Evolutionary conservation across 2,888 invertebrate genomes (phyloP).

Genomic region (Dioctria linearis): DNA sequence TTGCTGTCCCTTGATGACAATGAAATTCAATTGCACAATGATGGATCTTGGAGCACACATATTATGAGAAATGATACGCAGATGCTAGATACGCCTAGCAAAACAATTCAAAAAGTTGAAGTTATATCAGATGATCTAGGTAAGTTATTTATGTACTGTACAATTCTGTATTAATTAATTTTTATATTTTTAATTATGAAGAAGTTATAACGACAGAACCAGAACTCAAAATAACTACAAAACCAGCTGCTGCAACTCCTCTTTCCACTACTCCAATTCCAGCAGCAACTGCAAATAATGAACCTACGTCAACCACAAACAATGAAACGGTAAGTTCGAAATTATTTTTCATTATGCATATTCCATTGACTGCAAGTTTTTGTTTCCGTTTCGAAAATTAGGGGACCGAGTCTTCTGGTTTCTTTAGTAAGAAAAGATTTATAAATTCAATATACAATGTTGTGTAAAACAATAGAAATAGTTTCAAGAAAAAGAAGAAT

Average conservation of each 20-base stretch:
- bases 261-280: slow-evolving; percentile 20
- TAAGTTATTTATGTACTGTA: slow-evolving; percentile 65
- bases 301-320: slow-evolving; percentile 70
- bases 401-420: too few relatives aligned
- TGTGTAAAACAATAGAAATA: too few relatives aligned
- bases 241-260: slow-evolving; percentile 62
- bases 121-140: slow-evolving; percentile 85
- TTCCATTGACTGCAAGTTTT: too few relatives aligned
- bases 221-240: slow-evolving; percentile 63
- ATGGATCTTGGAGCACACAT: slow-evolving; percentile 88
- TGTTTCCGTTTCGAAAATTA: too few relatives aligned
- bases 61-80: slow-evolving; percentile 77
- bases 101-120: slow-evolving; percentile 76
- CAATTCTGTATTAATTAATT: neutral
- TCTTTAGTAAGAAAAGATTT: too few relatives aligned
- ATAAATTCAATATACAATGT: too few relatives aligned
- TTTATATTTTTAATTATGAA: slow-evolving; percentile 66
- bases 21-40: slow-evolving; percentile 87
- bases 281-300: slow-evolving; percentile 64
- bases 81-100: slow-evolving; percentile 71
- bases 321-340: slow-evolving; percentile 67
- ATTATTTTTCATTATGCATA: neutral
- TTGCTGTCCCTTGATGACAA: slow-evolving; percentile 80
- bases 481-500: too few relatives aligned
- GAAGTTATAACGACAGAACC: slow-evolving; percentile 61